phyloP scores from a whole-genome alignment of 92 coral and sea anemone genomes.

The Montipora capitata region DNA sequence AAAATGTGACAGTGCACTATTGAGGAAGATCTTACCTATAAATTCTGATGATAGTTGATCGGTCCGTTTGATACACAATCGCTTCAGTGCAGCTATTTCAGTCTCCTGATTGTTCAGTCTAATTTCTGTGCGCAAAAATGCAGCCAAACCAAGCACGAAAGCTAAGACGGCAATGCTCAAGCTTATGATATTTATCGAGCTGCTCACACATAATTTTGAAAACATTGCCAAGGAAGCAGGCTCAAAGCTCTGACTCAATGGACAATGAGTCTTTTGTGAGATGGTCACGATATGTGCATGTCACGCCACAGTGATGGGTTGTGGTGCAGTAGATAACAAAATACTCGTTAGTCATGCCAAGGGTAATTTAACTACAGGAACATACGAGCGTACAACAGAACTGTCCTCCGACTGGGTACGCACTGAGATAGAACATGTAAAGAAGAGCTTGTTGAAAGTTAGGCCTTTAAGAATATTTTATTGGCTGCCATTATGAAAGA shows the following conservation, averaged over 20 bases:
- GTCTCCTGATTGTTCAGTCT: slow-evolving; percentile 36
- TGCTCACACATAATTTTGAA: slow-evolving; percentile 1
- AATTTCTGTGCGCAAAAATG: slow-evolving; percentile 37
- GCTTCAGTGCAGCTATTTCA: slow-evolving; percentile 1
- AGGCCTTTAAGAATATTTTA: too few relatives aligned
- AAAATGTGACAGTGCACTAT: too few relatives aligned
- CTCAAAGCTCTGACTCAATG: background rate
- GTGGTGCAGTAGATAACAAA: too few relatives aligned
- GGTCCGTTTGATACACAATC: background rate
- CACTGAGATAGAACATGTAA: too few relatives aligned
- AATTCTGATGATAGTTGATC: background rate
- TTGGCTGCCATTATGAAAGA: too few relatives aligned
- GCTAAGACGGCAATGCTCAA: slow-evolving; percentile 4
- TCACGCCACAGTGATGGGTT: too few relatives aligned
- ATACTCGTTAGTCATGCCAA: too few relatives aligned
- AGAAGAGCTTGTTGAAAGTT: too few relatives aligned
- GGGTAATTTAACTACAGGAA: too few relatives aligned
- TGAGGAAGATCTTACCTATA: background rate
- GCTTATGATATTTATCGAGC: slow-evolving; percentile 8
- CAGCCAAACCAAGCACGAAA: slow-evolving; percentile 15
- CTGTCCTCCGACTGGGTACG: too few relatives aligned
- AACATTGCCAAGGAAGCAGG: background rate
- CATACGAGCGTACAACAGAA: too few relatives aligned
- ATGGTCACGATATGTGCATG: too few relatives aligned
- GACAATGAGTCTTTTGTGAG: background rate